Evolutionary conservation across 2,797 vertebrate genomes (phyloP), one percentile per base, ranked within the genome.

Genomic region (Cottoperca gobio): DNA sequence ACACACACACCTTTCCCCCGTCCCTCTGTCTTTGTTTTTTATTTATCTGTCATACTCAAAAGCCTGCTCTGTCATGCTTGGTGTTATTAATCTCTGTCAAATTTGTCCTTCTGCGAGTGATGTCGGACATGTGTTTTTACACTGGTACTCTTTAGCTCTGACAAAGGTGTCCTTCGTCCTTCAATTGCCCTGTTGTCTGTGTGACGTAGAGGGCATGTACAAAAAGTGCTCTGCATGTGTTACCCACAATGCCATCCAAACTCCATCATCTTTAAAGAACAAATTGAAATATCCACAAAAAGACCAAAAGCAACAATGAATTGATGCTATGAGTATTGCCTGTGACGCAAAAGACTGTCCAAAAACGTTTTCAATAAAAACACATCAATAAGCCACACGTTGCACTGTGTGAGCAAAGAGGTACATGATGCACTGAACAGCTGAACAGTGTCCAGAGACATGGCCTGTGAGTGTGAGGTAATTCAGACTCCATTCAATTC

Each of bases 81-180:
- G 14, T 19, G 61, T 37, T 62, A 67, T 85, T 72, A 24, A 86
- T 85, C 75, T 77, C 70, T 78, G 71, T 75, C 71, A 81, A 33
- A 64, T 12, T 33, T 0, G 45, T 70, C 79, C 68, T 85, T 86
- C 68, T 70, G 46, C 57, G 54, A 28, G 24, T n/a, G 66, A 71
- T 54, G 48, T 45, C 4, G 19, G 75, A 76, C 68, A 65, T 55
- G 57, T 77, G 64, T 81, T 63, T 24, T 60, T 77, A 59, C 52
- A 54, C 55, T 39, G 65, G 33, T 79, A 24, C 37, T 50, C 50
- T 79, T 49, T 75, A 61, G 28, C 43, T n/a, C 42, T 59, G 45
- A 76, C 64, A 61, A 28, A 54, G 23, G 39, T 57, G 69, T 74
- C 62, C 58, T 83, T 73, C 11, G 3, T 69, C 24, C 72, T 79